Percentiles rank a stretch among this genome's conserved stretches.
phyloP scores from a whole-genome alignment of 2,888 invertebrate species.

The Nesidiocoris tenuis region DNA sequence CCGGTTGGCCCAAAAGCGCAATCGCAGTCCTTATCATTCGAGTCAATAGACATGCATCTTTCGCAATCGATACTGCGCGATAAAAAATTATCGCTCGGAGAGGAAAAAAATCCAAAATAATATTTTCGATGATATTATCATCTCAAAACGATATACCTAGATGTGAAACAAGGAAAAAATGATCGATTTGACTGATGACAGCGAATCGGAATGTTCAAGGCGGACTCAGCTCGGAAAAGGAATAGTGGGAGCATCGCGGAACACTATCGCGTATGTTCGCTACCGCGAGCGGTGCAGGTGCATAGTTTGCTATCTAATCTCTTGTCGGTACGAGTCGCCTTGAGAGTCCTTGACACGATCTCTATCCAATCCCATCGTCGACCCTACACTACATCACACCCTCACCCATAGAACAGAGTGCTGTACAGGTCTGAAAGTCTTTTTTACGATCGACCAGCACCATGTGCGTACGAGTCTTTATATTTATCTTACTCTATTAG shows the following conservation, averaged over 20 bases:
- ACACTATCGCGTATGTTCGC: background rate
- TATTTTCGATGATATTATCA: too few species aligned
- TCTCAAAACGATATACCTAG: too few species aligned
- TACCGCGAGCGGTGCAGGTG: constrained; percentile 6
- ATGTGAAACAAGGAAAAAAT: too few species aligned
- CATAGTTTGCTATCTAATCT: constrained; percentile 24
- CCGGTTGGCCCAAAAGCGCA: too few species aligned
- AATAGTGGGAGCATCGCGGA: background rate
- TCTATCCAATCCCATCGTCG: constrained; percentile 2
- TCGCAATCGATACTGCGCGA: too few species aligned
- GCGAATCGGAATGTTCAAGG: too few species aligned
- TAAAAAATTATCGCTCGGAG: too few species aligned
- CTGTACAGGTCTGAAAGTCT: background rate
- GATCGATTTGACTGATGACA: too few species aligned
- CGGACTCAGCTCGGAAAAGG: background rate
- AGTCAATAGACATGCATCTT: too few species aligned
- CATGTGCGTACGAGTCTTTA: too few species aligned
- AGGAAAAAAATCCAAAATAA: too few species aligned
- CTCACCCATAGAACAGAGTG: background rate
- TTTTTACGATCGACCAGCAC: background rate
- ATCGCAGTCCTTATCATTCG: too few species aligned
- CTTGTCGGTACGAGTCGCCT: background rate
- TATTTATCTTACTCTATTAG: background rate
- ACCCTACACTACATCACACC: background rate
- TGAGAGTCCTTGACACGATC: constrained; percentile 26